Base-by-base conservation (phyloP, 2,888 invertebrate genomes). In the Apodemia zela region DNA sequence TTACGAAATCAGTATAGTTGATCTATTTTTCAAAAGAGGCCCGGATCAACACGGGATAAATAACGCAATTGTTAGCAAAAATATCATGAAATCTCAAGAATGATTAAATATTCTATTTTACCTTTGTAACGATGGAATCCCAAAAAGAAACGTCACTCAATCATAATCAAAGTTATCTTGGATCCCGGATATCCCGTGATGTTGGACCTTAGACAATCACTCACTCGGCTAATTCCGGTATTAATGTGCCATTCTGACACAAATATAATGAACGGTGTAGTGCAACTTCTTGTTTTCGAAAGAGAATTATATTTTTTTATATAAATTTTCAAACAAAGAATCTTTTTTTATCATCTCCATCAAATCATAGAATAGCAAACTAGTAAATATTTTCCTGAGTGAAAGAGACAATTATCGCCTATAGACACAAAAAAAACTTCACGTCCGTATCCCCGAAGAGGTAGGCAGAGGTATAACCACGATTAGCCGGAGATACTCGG, bases 161-260 rank as follows among this genome's bases (percentile, higher is more conserved):
- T 72, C 72, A 72, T 72, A 68, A 65, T 70, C 67, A 68, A 64
- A 64, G 57, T 57, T 57, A 57, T 57, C 57, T 57, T 65, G 64
- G 65, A 70, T 66, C 69, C 67, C 63, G 64, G 70, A 69, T 68
- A 71, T 67, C 65, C 57, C 57, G 57, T 57, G 57, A 57, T 57
- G 57, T 57, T 57, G 65, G 68, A 54, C 17, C 66, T 70, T 72
- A 74, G 74, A 57, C 72, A 73, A 76, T 77, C 77, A 76, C 69
- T 71, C 67, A 71, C 62, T 33, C 65, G 68, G 69, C 74, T 78
- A 78, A 79, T 77, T 76, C 78, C 73, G 69, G 70, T 78, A 77
- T 78, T 77, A 77, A 76, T 77, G 73, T 69, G 66, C 62, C 67
- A 68, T 45, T 63, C 47, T 54, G 54, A 54, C 54, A 64, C 63